These are phyloP conservation scores for Agrenia bidenticulata DNA, from an alignment of 2,888 invertebrate species.

Conservation along the genomic window DNA sequence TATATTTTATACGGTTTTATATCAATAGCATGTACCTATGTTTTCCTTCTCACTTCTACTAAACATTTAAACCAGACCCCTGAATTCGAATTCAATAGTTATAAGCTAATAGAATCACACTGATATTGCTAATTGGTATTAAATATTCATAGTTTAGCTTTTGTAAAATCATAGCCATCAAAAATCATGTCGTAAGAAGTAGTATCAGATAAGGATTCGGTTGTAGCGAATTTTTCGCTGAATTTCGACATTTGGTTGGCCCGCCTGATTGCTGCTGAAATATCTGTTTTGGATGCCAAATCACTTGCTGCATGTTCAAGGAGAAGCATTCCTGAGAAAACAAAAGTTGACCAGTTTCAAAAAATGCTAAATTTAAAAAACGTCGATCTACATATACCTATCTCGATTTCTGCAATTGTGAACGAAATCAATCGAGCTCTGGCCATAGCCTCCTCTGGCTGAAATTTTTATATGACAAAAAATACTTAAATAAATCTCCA, in stretches of 20 bases:
- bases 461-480: background rate
- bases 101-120: too few species aligned
- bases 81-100: too few species aligned
- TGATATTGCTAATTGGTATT: too few species aligned
- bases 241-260: slow-evolving; percentile 26
- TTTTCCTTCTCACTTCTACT: too few species aligned
- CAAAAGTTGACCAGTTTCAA: background rate
- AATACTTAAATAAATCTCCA: background rate
- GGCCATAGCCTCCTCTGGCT: slow-evolving; percentile 56
- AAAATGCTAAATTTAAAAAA: background rate
- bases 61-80: too few species aligned
- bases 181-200: slow-evolving; percentile 37
- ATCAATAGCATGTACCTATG: too few species aligned
- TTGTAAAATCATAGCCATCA: slow-evolving; percentile 25
- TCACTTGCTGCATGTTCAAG: slow-evolving; percentile 34
- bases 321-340: slow-evolving; percentile 28
- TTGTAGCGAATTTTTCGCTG: slow-evolving; percentile 6
- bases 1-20: too few species aligned
- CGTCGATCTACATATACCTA: slow-evolving; percentile 43
- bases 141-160: slow-evolving; percentile 18
- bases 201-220: slow-evolving; percentile 18
- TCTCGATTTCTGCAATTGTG: slow-evolving; percentile 56
- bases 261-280: slow-evolving; percentile 31
- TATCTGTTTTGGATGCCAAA: slow-evolving; percentile 28
- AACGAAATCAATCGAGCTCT: slow-evolving; percentile 58